These are phyloP conservation scores for Drosophila jambulina DNA, from an alignment of 1,140 invertebrate genomes.

Conservation along the genomic window DNA sequence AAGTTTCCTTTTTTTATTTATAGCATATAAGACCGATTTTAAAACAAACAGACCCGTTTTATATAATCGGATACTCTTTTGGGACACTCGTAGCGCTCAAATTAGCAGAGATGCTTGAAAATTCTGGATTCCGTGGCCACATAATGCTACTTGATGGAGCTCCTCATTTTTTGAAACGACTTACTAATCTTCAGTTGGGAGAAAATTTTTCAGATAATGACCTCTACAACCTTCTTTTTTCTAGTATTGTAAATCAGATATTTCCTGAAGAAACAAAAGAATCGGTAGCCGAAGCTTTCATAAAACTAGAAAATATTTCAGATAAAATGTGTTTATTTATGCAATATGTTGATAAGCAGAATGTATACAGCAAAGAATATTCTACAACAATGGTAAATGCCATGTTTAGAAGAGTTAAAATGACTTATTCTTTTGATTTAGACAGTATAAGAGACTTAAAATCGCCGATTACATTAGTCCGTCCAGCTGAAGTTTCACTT, in stretches of 20 bases:
- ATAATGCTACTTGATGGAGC: conserved; percentile 87
- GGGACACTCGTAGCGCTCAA: conserved; percentile 87
- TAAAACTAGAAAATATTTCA: conserved; percentile 56
- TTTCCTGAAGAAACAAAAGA: conserved; percentile 87
- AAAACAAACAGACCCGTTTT: conserved; percentile 86
- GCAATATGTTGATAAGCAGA: conserved; percentile 74
- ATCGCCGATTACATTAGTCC: conserved; percentile 88
- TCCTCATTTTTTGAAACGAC: conserved; percentile 86
- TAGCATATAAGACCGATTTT: conserved; percentile 87
- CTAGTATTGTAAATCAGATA: conserved; percentile 86
- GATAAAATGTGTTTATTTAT: conserved; percentile 72
- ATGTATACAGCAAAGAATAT: conserved; percentile 86
- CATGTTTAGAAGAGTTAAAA: conserved; percentile 87
- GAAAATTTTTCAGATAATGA: conserved; percentile 85
- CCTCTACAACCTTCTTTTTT: conserved; percentile 87
- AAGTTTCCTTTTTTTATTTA: background rate
- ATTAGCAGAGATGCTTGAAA: conserved; percentile 87
- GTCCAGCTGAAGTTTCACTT: conserved; percentile 87
- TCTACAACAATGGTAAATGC: conserved; percentile 85
- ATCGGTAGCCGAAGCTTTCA: conserved; percentile 83
- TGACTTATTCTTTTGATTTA: conserved; percentile 86
- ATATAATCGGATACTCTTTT: conserved; percentile 89
- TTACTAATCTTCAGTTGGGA: conserved; percentile 83
- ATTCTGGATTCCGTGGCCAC: conserved; percentile 86
- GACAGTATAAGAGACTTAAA: conserved; percentile 81